Evolutionary conservation across 2,888 invertebrate genomes (phyloP).

Genomic region (Phengaris alcon): DNA sequence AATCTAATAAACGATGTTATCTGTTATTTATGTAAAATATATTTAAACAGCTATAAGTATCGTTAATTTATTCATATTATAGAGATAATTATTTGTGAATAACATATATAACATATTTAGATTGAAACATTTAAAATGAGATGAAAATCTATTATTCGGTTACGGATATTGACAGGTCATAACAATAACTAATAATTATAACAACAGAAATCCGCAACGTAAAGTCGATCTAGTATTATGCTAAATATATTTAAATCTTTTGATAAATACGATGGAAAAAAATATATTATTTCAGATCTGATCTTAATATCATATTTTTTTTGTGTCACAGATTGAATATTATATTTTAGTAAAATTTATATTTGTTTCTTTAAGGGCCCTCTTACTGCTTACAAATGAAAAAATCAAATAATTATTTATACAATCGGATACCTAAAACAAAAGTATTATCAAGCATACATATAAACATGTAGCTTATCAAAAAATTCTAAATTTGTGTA

Average conservation of each 20-base stretch:
- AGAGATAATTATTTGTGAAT: slow-evolving; percentile 17
- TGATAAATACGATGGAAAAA: no score
- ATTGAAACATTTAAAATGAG: slow-evolving; percentile 8
- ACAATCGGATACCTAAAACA: no score
- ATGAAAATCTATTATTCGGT: slow-evolving; percentile 11
- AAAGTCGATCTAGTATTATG: background rate
- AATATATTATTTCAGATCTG: no score
- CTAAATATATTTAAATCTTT: background rate
- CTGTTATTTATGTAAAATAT: slow-evolving; percentile 20
- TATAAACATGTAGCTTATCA: no score
- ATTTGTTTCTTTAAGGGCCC: no score
- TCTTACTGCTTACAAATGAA: no score
- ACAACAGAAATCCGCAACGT: background rate
- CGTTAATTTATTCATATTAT: slow-evolving; percentile 16
- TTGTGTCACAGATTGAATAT: no score
- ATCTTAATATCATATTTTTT: no score
- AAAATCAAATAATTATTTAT: no score
- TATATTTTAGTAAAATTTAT: no score
- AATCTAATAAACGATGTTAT: slow-evolving; percentile 14
- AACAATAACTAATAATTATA: slow-evolving; percentile 8
- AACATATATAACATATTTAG: background rate
- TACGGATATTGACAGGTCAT: background rate
- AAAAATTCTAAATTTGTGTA: no score
- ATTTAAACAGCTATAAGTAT: slow-evolving; percentile 17
- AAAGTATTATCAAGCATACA: no score